phyloP scores from a whole-genome alignment of 2,888 invertebrate species.

The Hesperia comma region DNA sequence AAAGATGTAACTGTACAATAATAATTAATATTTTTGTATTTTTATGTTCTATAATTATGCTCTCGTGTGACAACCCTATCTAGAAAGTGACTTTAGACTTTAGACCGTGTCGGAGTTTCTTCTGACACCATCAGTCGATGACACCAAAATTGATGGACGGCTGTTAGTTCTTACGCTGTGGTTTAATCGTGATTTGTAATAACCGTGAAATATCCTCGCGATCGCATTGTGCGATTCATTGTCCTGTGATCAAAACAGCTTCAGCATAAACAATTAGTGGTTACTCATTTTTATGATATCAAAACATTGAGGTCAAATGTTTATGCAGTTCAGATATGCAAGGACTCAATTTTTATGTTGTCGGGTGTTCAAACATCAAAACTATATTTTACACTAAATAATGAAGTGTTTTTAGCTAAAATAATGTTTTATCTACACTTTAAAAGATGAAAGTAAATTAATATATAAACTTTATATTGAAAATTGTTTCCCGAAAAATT shows the following conservation, averaged over 20 bases:
- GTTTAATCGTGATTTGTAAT: slow-evolving; percentile 27
- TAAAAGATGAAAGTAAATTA: no score
- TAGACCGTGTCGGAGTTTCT: neutral
- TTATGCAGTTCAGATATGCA: no score
- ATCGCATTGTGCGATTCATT: slow-evolving; percentile 27
- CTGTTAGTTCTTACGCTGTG: slow-evolving; percentile 3
- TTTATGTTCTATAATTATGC: no score
- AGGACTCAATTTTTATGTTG: no score
- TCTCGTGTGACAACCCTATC: neutral
- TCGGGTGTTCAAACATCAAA: no score
- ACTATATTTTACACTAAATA: no score
- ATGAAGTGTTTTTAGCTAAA: no score
- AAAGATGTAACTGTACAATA: no score
- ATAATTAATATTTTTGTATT: no score
- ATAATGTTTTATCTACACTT: no score
- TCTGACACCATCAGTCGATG: neutral
- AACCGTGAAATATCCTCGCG: slow-evolving; percentile 25
- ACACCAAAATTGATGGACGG: neutral
- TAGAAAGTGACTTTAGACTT: neutral
- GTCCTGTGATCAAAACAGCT: slow-evolving; percentile 17
- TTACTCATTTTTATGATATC: slow-evolving; percentile 21
- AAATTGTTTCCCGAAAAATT: no score
- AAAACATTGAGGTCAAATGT: slow-evolving; percentile 39
- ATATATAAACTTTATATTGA: no score
- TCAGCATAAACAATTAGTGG: slow-evolving; percentile 10